These are phyloP conservation scores for Oxyteleia sp. DNA, from an alignment of 2,888 invertebrate genomes.

Conservation along the genomic window DNA sequence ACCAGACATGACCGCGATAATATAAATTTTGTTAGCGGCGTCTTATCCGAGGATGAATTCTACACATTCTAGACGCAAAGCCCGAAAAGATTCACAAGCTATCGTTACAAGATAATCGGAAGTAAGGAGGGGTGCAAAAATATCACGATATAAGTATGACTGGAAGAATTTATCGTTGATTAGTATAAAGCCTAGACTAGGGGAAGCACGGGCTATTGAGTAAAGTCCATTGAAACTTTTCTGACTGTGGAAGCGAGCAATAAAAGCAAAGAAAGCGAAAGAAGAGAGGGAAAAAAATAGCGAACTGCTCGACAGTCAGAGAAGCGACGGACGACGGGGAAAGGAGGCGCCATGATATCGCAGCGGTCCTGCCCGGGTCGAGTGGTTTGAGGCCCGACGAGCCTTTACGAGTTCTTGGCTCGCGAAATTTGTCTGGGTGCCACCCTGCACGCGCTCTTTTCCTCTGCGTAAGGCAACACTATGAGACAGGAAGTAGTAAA, in stretches of 20 bases:
- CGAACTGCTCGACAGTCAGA: conserved; percentile 46
- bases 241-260: conserved; percentile 66
- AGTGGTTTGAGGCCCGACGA: conserved; percentile 62
- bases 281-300: conserved; percentile 64
- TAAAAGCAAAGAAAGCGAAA: conserved; percentile 65
- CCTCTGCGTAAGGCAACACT: conserved; percentile 39
- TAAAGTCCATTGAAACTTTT: conserved; percentile 84
- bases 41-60: conserved; percentile 12
- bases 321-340: conserved; percentile 36
- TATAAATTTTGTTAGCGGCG: conserved; percentile 9
- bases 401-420: conserved; percentile 85
- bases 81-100: conserved; percentile 53
- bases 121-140: conserved; percentile 76
- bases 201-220: conserved; percentile 83
- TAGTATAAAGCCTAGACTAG: conserved; percentile 79
- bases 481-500: conserved; percentile 72
- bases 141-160: conserved; percentile 75
- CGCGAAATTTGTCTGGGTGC: conserved; percentile 85
- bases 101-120: conserved; percentile 27
- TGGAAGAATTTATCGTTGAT: conserved; percentile 84
- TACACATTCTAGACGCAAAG: conserved; percentile 28
- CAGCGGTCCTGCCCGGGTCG: conserved; percentile 41
- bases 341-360: conserved; percentile 56
- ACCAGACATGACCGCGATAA: neutral
- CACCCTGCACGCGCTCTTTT: conserved; percentile 67